Evolutionary conservation across 2,113 vertebrate species (phyloP), one percentile per base, ranked within the genome.

Genomic region (Dasyprocta punctata): DNA sequence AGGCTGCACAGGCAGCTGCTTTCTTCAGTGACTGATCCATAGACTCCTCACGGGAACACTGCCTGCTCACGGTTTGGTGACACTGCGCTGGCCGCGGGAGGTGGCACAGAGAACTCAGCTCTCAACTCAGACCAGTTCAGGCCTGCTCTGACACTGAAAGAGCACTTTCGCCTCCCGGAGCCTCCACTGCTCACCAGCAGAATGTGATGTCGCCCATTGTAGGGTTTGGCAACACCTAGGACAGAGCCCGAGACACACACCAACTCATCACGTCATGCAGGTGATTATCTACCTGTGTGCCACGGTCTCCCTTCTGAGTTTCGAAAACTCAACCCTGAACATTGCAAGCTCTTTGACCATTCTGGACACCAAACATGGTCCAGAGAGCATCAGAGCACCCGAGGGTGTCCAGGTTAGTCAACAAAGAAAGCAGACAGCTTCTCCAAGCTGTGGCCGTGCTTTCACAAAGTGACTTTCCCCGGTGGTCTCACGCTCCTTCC

Each of bases 11-110:
- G 33, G 20, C 28, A 5, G 30, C 80, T 19, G 0, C 33, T 2
- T 26, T 91, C 65, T 44, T 56, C 17, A 38, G 33, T 67, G 84
- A 78, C 30, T 9, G 41, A 41, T n/a, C 56, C 33, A n/a, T 1
- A 38, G 63, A n/a, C 54, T 36, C 36, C 71, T 71, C 44, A 3
- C 33, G 47, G 61, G 60, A n/a, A 41, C 1, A 10, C 26, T 3
- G 0, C 10, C 54, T 1, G 17, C 30, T 36, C 38, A 22, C 22
- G 12, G 3, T 33, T 19, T 36, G 30, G 28, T 14, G 5, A 1
- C 49, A 17, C 16, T 9, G 30, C n/a, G 56, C 5, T 0, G 7
- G 33, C 52, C 33, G 0, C 0, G 0, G 2, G n/a, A n/a, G 10
- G 7, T 44, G 19, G 17, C 1, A 24, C n/a, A n/a, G n/a, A 73